Evolutionary conservation across 1,140 invertebrate genomes (phyloP).

Genomic region (Arion vulgaris): DNA sequence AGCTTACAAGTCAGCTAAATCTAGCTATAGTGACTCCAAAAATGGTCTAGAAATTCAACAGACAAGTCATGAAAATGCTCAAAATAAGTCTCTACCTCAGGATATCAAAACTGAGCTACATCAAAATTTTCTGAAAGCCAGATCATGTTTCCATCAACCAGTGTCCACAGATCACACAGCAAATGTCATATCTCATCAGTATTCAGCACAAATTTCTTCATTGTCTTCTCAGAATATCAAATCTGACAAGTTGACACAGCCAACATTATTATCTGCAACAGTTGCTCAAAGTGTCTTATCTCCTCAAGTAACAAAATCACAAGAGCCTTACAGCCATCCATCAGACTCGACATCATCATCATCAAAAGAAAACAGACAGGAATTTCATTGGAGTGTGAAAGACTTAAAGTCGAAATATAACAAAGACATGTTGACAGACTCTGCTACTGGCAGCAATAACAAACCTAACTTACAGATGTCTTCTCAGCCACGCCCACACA

Average conservation of each 20-base stretch:
- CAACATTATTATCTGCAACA: not conserved
- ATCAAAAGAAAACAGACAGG: constrained; percentile 21
- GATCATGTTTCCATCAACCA: constrained; percentile 36
- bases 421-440: constrained; percentile 7
- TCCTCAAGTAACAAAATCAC: not conserved
- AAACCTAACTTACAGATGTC: not conserved
- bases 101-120: constrained; percentile 25
- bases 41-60: constrained; percentile 43
- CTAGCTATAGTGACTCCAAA: constrained; percentile 45
- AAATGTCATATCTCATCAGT: not conserved
- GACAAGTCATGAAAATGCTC: not conserved
- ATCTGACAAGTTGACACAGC: not conserved
- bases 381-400: constrained; percentile 59
- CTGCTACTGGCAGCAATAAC: not conserved
- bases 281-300: not conserved
- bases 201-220: not conserved
- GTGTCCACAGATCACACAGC: constrained; percentile 17
- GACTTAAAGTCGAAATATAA: constrained; percentile 47
- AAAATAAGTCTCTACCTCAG: constrained; percentile 14
- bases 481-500: constrained; percentile 26
- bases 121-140: constrained; percentile 25
- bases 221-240: not conserved
- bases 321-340: not conserved
- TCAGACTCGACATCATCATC: not conserved
- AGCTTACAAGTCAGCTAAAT: constrained; percentile 37